A percentile compares a stretch with the other conserved stretches of the same genome.
These are phyloP conservation scores for Pristionchus arcanus DNA, from an alignment of 2,888 invertebrate genomes.

Conservation along the genomic window DNA sequence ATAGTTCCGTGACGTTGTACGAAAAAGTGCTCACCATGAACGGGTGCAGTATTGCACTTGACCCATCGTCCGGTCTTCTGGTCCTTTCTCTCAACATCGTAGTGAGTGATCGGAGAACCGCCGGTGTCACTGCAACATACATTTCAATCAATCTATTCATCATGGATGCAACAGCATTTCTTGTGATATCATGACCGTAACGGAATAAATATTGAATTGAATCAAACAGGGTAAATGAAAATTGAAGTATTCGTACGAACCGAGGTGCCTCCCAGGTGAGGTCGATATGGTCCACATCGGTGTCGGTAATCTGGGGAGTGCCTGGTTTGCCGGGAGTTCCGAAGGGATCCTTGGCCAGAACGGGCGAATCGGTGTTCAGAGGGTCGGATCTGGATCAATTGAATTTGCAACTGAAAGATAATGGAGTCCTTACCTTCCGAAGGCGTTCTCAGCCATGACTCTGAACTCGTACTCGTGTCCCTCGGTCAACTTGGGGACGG, in stretches of 20 bases:
- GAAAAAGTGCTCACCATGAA: constrained; percentile 62
- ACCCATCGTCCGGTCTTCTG: constrained; percentile 93
- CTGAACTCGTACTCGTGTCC: constrained; percentile 97
- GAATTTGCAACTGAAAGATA: neutral
- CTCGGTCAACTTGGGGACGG: constrained; percentile 91
- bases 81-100: constrained; percentile 93
- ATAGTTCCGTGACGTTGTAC: neutral
- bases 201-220: too few species aligned
- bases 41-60: constrained; percentile 82
- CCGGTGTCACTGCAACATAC: constrained; percentile 90
- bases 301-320: constrained; percentile 85
- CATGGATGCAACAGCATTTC: too few species aligned
- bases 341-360: constrained; percentile 94
- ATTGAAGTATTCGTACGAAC: neutral
- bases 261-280: constrained; percentile 93
- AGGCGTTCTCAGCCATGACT: constrained; percentile 86
- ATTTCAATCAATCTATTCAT: too few species aligned
- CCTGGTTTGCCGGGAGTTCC: constrained; percentile 81
- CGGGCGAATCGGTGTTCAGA: constrained; percentile 88
- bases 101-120: constrained; percentile 94
- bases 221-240: too few species aligned
- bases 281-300: constrained; percentile 95
- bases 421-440: constrained; percentile 63
- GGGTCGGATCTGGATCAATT: constrained; percentile 87
- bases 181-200: too few species aligned